Base-by-base conservation (phyloP, 2,888 invertebrate genomes). In the Trichacis sp. region DNA sequence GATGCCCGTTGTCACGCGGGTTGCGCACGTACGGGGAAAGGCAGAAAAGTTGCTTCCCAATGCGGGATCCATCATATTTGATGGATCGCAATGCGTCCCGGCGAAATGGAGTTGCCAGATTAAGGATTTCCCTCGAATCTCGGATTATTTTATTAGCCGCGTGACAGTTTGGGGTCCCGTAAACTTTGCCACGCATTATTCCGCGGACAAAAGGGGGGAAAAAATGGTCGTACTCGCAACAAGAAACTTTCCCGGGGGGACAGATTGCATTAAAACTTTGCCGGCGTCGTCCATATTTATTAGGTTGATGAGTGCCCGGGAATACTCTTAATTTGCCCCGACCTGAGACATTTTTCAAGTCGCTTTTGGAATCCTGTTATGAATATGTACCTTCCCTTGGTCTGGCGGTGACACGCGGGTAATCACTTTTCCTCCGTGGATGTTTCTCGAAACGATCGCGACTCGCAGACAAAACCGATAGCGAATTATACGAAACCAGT, bases 231-330 rank as follows among this genome's bases (percentile, higher is more conserved):
- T 49, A 48, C 55, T 38, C 42, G 52, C 55, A 42, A 66, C 51
- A 46, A 29, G 29, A 45, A 67, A 63, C 58, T 42, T 67, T 67
- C 29, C 57, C 46, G 50, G 51, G 38, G 11, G n/a, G n/a, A 43
- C 50, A 60, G 63, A 67, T 60, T 67, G 56, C 60, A 48, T 68
- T 54, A 50, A 55, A 68, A 68, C 64, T 68, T 68, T 24, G n/a
- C 49, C 33, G 53, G 47, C 57, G 61, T 53, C 40, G 51, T 68
- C 60, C 64, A 68, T 68, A 57, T 68, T 68, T 64, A 68, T 68
- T 61, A 68, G 64, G 60, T 38, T 63, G 63, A 67, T 63, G 63
- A 63, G 63, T 60, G 63, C 59, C 50, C 43, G 43, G 45, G 50
- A 51, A 61, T 54, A 64, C 64, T 64, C 59, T 60, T 63, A 60